These are phyloP conservation scores for Bolinopsis microptera DNA, from an alignment of 37 sponge, comb jelly and placozoan genomes.

Conservation along the genomic window DNA sequence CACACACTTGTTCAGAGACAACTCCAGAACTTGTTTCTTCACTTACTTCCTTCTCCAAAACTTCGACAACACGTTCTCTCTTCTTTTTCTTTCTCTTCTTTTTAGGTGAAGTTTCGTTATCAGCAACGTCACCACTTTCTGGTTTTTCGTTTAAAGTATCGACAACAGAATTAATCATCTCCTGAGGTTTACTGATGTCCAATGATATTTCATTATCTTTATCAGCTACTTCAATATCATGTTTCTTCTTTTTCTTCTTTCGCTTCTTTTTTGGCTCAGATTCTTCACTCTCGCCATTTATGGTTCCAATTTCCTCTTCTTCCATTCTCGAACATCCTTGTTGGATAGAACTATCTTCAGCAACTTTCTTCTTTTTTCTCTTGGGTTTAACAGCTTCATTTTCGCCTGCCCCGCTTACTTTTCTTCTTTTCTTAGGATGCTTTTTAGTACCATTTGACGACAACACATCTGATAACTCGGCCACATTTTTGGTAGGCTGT, in stretches of 20 bases:
- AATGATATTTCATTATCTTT: not conserved
- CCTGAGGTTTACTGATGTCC: not conserved
- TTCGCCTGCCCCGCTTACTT: not conserved
- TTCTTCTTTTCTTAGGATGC: not conserved
- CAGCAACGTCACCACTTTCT: not conserved
- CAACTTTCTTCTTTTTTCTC: not conserved
- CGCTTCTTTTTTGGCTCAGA: not conserved
- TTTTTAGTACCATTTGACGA: not conserved
- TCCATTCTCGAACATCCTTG: not conserved
- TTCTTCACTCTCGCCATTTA: not conserved
- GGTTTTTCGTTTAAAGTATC: not conserved
- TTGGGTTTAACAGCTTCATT: not conserved
- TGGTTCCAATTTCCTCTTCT: not conserved
- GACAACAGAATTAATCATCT: not conserved
- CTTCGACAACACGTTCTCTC: not conserved
- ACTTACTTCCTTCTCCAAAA: not conserved
- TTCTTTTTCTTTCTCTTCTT: slow-evolving; percentile 14
- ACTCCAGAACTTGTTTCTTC: not conserved
- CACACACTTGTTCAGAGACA: not conserved
- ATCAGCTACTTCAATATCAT: not conserved
- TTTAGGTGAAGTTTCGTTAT: not conserved
- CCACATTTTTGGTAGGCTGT: not conserved
- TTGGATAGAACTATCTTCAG: not conserved
- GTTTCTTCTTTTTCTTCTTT: not conserved
- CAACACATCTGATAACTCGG: not conserved